A percentile compares a stretch with the other conserved stretches of the same genome.
Conservation (phyloP, 2,888 invertebrate species). For the Nasonia oneida region DNA sequence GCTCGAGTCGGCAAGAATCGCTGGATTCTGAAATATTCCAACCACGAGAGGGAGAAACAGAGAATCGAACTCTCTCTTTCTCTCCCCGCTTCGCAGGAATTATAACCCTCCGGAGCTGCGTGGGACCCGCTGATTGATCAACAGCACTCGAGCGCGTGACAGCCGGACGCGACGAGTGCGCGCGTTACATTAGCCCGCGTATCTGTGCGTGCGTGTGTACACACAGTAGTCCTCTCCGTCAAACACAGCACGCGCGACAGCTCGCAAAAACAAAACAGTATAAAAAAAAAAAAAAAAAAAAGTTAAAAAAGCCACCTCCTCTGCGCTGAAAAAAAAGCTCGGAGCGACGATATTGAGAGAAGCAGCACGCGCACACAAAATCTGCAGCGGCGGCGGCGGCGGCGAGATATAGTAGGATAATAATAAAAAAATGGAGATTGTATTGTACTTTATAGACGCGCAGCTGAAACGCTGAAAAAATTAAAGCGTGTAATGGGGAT, state of each 20-base stretch:
- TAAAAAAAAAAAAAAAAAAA: neutral
- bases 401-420: neutral
- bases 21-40: neutral
- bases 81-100: too few relatives aligned
- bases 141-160: too few relatives aligned
- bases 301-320: neutral
- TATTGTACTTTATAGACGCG: neutral
- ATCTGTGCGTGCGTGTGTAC: neutral
- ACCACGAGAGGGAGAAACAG: neutral
- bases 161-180: too few relatives aligned
- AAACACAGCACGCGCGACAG: neutral
- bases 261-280: neutral
- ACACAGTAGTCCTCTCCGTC: neutral
- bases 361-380: neutral
- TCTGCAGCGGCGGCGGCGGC: neutral
- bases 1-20: neutral
- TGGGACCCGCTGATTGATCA: too few relatives aligned
- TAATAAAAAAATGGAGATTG: neutral
- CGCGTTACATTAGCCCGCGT: neutral
- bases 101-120: too few relatives aligned
- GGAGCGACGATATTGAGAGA: neutral
- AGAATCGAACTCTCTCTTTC: neutral
- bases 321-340: neutral
- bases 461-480: too few relatives aligned
- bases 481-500: neutral